A percentile compares a stretch with the other conserved stretches of the same genome.
Evolutionary conservation across 2,888 invertebrate species (phyloP).

Genomic region (Pollenia amentaria): DNA sequence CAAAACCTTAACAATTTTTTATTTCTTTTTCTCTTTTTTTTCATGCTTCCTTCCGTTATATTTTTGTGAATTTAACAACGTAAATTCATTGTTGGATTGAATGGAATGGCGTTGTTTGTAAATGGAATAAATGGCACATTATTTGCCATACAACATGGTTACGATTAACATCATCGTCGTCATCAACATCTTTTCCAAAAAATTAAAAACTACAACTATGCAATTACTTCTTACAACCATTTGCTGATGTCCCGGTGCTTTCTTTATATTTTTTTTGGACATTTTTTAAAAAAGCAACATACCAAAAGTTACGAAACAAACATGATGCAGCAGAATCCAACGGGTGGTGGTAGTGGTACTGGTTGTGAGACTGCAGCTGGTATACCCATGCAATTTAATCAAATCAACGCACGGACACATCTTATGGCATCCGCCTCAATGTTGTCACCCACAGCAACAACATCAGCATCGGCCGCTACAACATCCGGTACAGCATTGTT

Average conservation of each 20-base stretch:
- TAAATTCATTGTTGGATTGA: constrained; percentile 44
- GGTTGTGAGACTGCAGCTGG: constrained; percentile 73
- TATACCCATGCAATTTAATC: constrained; percentile 83
- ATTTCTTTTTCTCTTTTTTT: constrained; percentile 33
- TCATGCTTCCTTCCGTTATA: constrained; percentile 25
- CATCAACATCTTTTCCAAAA: background rate
- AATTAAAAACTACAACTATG: constrained; percentile 21
- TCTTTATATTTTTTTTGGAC: constrained; percentile 11
- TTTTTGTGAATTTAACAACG: constrained; percentile 36
- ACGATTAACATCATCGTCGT: constrained; percentile 30
- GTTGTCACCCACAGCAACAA: constrained; percentile 79
- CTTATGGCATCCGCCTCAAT: constrained; percentile 80
- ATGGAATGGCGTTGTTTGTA: constrained; percentile 39
- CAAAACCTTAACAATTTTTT: constrained; percentile 11
- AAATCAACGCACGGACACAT: constrained; percentile 83
- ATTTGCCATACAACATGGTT: constrained; percentile 43
- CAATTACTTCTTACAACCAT: constrained; percentile 54
- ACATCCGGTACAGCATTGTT: constrained; percentile 78
- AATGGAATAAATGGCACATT: constrained; percentile 45
- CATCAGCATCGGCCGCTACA: constrained; percentile 77
- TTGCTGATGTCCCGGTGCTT: constrained; percentile 40
- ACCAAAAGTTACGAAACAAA: constrained; percentile 68
- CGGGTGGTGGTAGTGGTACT: constrained; percentile 20
- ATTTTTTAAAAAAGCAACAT: constrained; percentile 67
- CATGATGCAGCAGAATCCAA: constrained; percentile 70